A percentile compares a stretch with the other conserved stretches of the same genome.
Conservation (phyloP, 2,113 vertebrate species). For the Xiphorhynchus elegans region DNA sequence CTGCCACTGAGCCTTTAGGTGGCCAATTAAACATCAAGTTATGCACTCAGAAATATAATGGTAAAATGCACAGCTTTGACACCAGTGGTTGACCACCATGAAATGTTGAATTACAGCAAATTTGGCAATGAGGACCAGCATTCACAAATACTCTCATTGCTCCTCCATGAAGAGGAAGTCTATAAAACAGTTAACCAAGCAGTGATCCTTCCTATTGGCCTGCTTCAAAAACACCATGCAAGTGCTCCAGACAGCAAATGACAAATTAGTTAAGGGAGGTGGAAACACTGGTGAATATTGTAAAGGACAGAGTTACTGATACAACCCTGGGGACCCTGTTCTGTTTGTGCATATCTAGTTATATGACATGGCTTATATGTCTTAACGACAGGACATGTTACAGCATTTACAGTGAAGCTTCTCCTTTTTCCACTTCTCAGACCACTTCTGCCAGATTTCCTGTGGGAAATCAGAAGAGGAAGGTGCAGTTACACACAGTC, state of each 20-base stretch:
- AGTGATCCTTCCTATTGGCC: conserved; percentile 5
- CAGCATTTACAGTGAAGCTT: not conserved
- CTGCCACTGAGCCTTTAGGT: not conserved
- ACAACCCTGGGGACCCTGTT: not conserved
- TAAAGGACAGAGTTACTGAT: not conserved
- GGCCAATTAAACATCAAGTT: not conserved
- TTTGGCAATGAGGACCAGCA: not conserved
- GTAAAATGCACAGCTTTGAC: not conserved
- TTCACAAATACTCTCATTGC: not conserved
- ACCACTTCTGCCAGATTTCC: not conserved
- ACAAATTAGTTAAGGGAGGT: not conserved
- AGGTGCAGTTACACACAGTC: not conserved
- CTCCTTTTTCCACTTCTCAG: not conserved
- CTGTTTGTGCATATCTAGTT: not conserved
- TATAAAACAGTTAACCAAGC: conserved; percentile 7
- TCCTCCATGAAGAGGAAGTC: not conserved
- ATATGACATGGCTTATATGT: not conserved
- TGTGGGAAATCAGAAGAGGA: not conserved
- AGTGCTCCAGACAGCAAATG: not conserved
- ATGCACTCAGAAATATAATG: not conserved
- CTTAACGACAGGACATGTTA: not conserved
- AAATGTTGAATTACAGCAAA: not conserved
- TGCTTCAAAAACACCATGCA: not conserved
- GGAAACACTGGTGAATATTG: not conserved
- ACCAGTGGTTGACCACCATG: not conserved